phyloP scores from a whole-genome alignment of 2,888 invertebrate genomes.

The Andricus quercusramuli region DNA sequence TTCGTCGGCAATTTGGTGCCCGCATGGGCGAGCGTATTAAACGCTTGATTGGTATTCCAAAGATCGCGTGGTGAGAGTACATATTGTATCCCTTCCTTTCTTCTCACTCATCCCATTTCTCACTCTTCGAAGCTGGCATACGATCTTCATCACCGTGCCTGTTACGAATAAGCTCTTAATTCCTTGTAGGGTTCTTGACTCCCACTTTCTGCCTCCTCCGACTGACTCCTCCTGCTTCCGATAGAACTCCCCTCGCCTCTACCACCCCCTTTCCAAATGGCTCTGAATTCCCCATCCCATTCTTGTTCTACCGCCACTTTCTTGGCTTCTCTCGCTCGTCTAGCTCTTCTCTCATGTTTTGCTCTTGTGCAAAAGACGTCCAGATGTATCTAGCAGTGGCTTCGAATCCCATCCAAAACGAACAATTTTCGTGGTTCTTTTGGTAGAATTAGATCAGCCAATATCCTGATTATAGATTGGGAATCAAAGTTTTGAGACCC shows the following conservation, averaged over 20 bases:
- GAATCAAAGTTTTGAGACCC: no score
- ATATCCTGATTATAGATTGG: no score
- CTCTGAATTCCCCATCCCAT: conserved; percentile 44
- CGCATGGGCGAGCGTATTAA: conserved; percentile 64
- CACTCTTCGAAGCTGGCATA: conserved; percentile 60
- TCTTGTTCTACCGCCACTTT: conserved; percentile 60
- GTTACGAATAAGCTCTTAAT: conserved; percentile 76
- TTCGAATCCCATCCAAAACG: conserved; percentile 43
- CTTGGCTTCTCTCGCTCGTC: conserved; percentile 61
- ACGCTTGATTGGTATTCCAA: conserved; percentile 31
- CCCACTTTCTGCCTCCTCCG: conserved; percentile 59
- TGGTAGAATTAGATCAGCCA: no score
- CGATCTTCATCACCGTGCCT: conserved; percentile 73
- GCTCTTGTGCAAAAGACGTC: conserved; percentile 61
- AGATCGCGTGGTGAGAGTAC: conserved; percentile 48
- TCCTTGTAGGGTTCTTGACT: conserved; percentile 74
- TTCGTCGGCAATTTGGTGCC: conserved; percentile 67
- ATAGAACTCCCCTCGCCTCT: conserved; percentile 49
- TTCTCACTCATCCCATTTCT: conserved; percentile 40
- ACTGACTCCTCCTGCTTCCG: conserved; percentile 57
- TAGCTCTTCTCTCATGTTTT: conserved; percentile 56
- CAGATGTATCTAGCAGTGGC: conserved; percentile 61
- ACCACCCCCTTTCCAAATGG: conserved; percentile 53
- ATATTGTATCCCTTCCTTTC: conserved; percentile 18
- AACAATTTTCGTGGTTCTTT: neutral